Percentiles rank a stretch among this genome's conserved stretches.
These are phyloP conservation scores for Aleiodes testaceus DNA, from an alignment of 2,888 invertebrate species.

Conservation along the genomic window DNA sequence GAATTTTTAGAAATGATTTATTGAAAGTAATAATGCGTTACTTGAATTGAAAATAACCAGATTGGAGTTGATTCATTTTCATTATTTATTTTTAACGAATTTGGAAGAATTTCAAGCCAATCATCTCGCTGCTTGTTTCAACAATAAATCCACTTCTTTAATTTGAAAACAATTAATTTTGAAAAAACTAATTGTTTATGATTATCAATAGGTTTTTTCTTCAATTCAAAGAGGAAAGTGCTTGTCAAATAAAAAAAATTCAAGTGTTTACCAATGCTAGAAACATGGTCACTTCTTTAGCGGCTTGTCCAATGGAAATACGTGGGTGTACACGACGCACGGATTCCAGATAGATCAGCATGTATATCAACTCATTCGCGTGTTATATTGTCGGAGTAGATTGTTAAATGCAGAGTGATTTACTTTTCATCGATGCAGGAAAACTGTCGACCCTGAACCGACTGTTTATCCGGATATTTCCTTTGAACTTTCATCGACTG, in stretches of 20 bases:
- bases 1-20: no score
- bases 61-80: no score
- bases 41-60: no score
- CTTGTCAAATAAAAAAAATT: background rate
- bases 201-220: no score
- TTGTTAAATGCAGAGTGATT: conserved; percentile 28
- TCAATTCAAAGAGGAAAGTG: no score
- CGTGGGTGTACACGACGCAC: conserved; percentile 49
- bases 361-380: conserved; percentile 17
- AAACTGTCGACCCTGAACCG: conserved; percentile 16
- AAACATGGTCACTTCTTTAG: background rate
- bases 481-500: background rate
- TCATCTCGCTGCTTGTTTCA: no score
- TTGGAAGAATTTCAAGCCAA: no score
- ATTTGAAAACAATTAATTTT: no score
- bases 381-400: conserved; percentile 42
- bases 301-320: conserved; percentile 40
- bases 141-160: no score
- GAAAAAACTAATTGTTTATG: no score
- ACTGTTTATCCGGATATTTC: conserved; percentile 20
- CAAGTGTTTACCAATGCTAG: background rate
- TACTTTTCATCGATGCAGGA: conserved; percentile 10
- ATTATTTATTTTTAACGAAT: no score
- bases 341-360: conserved; percentile 28
- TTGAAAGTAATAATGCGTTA: no score